Conservation (phyloP, 2,797 vertebrate genomes). For the Helostoma temminkii region DNA sequence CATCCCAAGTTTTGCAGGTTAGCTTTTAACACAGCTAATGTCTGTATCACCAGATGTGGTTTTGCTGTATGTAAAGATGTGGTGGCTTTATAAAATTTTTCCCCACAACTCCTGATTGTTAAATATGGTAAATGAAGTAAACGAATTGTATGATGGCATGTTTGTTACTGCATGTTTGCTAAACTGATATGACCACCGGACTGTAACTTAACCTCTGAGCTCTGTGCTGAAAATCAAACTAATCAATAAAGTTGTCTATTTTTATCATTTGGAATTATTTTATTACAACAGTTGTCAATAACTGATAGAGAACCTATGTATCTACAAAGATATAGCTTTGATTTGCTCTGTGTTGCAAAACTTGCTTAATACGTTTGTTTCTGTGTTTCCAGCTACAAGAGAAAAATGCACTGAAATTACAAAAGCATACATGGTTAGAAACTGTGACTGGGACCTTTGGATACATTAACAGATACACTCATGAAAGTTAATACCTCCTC, state of each 20-base stretch:
- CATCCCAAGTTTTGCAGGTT: slow-evolving; percentile 33
- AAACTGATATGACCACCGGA: slow-evolving; percentile 37
- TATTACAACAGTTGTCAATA: neutral
- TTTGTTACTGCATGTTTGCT: slow-evolving; percentile 65
- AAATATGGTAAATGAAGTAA: slow-evolving; percentile 30
- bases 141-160: slow-evolving; percentile 54
- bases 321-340: neutral
- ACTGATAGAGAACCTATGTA: neutral
- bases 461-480: too few relatives aligned
- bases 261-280: slow-evolving; percentile 55
- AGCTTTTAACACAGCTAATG: slow-evolving; percentile 27
- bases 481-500: too few relatives aligned
- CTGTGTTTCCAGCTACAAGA: slow-evolving; percentile 1
- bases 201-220: slow-evolving; percentile 45
- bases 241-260: slow-evolving; percentile 77
- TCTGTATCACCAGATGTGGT: slow-evolving; percentile 28
- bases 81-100: slow-evolving; percentile 44
- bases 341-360: neutral
- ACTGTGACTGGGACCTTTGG: too few relatives aligned
- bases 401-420: neutral
- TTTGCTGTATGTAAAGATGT: slow-evolving; percentile 62
- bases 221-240: slow-evolving; percentile 54
- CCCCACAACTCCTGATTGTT: slow-evolving; percentile 24
- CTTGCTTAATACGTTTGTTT: neutral
- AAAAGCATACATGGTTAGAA: too few relatives aligned